Percentiles rank a stretch among this genome's conserved stretches.
Conservation (phyloP, 2,888 invertebrate genomes). For the Ceriagrion tenellum region DNA sequence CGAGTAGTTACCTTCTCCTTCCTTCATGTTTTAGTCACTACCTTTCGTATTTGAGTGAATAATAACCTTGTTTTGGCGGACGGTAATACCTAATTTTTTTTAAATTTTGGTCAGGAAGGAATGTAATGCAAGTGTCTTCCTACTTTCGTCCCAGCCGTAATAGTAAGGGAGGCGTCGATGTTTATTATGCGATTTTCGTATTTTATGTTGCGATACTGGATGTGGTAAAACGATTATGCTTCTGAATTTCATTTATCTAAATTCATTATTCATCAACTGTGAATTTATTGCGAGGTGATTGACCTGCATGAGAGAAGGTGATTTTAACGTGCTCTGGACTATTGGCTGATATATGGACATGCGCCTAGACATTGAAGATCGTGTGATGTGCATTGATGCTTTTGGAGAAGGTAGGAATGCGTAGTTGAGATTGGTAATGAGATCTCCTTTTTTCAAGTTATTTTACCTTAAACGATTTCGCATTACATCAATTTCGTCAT, state of each 20-base stretch:
- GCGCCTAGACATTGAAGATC: conserved; percentile 6
- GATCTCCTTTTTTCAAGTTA: neutral
- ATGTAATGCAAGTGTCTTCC: neutral
- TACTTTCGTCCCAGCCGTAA: neutral
- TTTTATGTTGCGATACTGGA: neutral
- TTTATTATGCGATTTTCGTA: neutral
- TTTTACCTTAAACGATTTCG: no score
- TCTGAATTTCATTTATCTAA: neutral
- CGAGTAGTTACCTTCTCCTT: neutral
- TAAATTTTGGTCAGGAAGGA: neutral
- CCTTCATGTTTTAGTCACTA: neutral
- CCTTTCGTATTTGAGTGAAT: neutral
- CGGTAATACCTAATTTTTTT: neutral
- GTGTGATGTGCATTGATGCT: neutral
- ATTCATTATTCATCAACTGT: neutral
- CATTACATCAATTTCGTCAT: no score
- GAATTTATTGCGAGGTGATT: conserved; percentile 32
- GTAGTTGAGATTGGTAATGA: neutral
- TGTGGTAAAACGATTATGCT: neutral
- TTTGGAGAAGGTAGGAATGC: neutral
- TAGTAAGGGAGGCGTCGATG: neutral
- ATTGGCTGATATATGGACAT: conserved; percentile 22
- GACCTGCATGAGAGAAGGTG: conserved; percentile 1
- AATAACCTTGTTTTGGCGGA: neutral
- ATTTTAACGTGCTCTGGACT: conserved; percentile 18